Conservation (phyloP, 1,140 invertebrate species). For the Archivesica marissinica region DNA sequence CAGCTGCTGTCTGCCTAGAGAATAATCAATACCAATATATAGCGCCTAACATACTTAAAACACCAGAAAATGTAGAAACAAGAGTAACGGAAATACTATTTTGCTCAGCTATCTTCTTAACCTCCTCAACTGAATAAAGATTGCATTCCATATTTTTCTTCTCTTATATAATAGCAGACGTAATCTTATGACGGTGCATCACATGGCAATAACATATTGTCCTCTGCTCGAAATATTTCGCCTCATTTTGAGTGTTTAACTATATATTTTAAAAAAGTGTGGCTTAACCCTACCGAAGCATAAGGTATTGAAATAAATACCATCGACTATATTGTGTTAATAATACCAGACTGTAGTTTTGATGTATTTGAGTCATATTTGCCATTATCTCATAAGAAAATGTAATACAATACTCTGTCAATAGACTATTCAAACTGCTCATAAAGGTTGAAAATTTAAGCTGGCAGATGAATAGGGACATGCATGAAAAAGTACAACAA, state of each 20-base stretch:
- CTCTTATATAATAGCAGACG: too few relatives aligned
- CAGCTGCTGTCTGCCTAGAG: too few relatives aligned
- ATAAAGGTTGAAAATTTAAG: not conserved
- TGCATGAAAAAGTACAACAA: not conserved
- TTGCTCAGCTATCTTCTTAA: too few relatives aligned
- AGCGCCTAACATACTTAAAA: too few relatives aligned
- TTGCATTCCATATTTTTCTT: too few relatives aligned
- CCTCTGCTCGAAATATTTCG: not conserved
- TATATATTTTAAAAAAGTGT: not conserved
- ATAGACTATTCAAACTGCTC: not conserved
- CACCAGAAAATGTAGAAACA: too few relatives aligned
- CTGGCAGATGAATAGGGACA: not conserved
- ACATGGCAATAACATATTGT: not conserved
- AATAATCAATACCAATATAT: too few relatives aligned
- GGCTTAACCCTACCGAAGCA: not conserved
- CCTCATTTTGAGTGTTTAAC: slow-evolving; percentile 6
- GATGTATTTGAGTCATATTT: slow-evolving; percentile 9
- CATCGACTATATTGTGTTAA: too few relatives aligned
- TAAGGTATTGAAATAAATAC: not conserved
- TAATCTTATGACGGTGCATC: not conserved
- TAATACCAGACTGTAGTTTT: not conserved
- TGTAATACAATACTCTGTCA: slow-evolving; percentile 17
- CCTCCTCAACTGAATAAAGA: too few relatives aligned
- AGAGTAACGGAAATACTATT: too few relatives aligned
- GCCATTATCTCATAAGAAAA: not conserved